Percentiles rank a stretch among this genome's conserved stretches.
Evolutionary conservation across 1,140 invertebrate species (phyloP).

Genomic region (Eulimnadia texana): DNA sequence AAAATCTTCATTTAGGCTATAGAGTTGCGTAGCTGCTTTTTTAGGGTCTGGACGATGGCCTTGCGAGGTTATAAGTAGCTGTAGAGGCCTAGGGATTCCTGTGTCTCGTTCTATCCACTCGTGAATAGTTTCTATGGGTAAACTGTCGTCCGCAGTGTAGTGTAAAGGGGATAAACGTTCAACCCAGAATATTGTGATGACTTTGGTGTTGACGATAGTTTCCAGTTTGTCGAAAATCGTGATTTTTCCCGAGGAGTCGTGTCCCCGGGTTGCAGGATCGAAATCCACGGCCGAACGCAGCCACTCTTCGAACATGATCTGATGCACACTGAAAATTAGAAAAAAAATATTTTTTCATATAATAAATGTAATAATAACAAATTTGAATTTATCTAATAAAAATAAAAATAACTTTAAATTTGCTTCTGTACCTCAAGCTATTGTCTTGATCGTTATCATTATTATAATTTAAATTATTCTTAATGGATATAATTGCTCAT

Average conservation of each 20-base stretch:
- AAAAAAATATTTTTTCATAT: background rate
- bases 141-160: background rate
- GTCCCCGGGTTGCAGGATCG: slow-evolving; percentile 5
- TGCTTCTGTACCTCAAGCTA: background rate
- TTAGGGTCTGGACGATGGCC: background rate
- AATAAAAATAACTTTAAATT: background rate
- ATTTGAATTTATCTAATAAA: background rate
- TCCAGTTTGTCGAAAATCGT: slow-evolving; percentile 2
- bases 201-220: background rate
- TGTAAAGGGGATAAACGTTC: background rate
- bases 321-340: slow-evolving; percentile 1
- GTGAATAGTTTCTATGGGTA: slow-evolving; percentile 3
- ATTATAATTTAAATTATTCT: no score
- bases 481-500: no score
- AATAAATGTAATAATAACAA: background rate
- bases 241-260: background rate
- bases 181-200: slow-evolving; percentile 9
- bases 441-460: background rate
- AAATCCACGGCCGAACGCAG: slow-evolving; percentile 6
- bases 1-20: background rate
- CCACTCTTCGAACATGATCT: slow-evolving; percentile 8
- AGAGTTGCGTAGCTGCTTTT: slow-evolving; percentile 1
- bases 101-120: slow-evolving; percentile 14
- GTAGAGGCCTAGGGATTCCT: background rate
- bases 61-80: slow-evolving; percentile 1